Percentiles rank a stretch among this genome's conserved stretches.
Evolutionary conservation across 2,888 invertebrate genomes (phyloP).

Genomic region (Drosophila atripex): DNA sequence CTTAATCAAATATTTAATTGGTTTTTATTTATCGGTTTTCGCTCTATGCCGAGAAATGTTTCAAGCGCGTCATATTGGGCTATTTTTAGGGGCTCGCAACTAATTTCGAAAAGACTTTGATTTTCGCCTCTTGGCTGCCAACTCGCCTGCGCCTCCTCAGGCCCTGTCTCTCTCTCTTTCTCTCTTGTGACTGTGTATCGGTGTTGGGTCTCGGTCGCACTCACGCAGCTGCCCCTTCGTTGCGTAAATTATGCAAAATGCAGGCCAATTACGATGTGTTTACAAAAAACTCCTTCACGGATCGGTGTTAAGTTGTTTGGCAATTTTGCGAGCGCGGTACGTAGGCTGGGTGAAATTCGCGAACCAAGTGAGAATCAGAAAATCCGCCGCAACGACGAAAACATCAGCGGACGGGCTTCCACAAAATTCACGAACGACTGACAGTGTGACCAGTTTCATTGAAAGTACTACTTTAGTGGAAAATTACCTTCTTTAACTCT

Average conservation of each 20-base stretch:
- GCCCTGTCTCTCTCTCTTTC: constrained; percentile 3
- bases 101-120: constrained; percentile 40
- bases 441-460: constrained; percentile 1
- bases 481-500: no score
- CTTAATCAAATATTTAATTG: constrained; percentile 15
- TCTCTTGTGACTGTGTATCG: neutral
- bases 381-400: constrained; percentile 30
- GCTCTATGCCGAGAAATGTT: constrained; percentile 71
- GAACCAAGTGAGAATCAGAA: constrained; percentile 36
- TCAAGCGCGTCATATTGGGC: constrained; percentile 80
- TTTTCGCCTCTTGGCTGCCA: constrained; percentile 43
- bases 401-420: constrained; percentile 27
- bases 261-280: constrained; percentile 34
- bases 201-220: constrained; percentile 19
- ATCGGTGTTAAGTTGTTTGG: neutral
- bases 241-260: constrained; percentile 63
- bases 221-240: constrained; percentile 64
- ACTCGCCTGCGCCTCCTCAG: constrained; percentile 41
- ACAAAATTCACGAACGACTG: constrained; percentile 14
- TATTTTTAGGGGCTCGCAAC: constrained; percentile 50
- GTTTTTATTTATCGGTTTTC: constrained; percentile 12
- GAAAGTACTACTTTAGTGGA: no score
- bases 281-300: constrained; percentile 10
- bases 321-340: constrained; percentile 11
- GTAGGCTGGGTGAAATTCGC: constrained; percentile 27